Evolutionary conservation across 2,113 vertebrate genomes (phyloP).

Genomic region (Zonotrichia leucophrys): DNA sequence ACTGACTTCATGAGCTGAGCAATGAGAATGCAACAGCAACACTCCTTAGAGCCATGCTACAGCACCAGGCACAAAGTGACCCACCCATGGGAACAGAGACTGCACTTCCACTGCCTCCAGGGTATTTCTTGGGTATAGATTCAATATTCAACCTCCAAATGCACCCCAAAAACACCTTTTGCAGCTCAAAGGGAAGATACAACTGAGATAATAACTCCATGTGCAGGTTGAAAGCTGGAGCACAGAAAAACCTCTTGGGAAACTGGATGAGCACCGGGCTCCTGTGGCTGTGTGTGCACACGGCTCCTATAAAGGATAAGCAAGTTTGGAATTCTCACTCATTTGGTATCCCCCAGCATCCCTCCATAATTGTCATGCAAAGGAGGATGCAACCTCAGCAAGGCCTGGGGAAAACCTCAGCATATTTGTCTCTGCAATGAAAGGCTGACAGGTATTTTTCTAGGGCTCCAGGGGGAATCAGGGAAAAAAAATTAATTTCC

Average conservation of each 20-base stretch:
- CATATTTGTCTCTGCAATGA: background rate
- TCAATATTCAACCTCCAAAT: background rate
- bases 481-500: background rate
- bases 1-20: background rate
- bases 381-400: background rate
- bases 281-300: background rate
- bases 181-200: background rate
- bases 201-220: background rate
- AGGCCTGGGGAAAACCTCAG: background rate
- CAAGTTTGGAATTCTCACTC: background rate
- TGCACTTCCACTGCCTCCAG: background rate
- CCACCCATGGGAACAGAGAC: background rate
- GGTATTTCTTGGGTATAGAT: background rate
- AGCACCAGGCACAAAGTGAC: rapidly evolving
- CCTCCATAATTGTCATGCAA: background rate
- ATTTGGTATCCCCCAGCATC: background rate
- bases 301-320: rapidly evolving
- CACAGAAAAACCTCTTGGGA: background rate
- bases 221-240: background rate
- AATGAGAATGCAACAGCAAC: background rate
- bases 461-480: background rate
- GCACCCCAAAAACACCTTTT: background rate
- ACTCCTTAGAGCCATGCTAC: background rate
- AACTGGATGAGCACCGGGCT: background rate
- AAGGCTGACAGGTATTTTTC: conserved; percentile 10